Conservation (phyloP, 1,140 invertebrate species). For the Bombus picipes region DNA sequence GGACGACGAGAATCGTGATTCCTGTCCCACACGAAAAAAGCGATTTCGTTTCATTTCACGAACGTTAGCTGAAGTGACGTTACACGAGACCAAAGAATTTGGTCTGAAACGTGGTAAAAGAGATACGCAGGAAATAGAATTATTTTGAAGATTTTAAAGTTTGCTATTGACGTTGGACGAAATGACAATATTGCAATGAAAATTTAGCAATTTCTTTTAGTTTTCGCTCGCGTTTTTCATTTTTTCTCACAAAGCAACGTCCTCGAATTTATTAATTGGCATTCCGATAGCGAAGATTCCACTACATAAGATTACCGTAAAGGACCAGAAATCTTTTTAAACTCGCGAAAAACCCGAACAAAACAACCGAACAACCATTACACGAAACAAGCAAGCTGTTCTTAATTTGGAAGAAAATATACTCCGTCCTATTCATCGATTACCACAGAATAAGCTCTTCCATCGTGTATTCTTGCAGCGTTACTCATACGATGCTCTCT, state of each 20-base stretch:
- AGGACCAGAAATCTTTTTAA: background rate
- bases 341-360: background rate
- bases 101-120: no score
- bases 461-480: background rate
- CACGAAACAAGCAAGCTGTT: background rate
- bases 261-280: no score
- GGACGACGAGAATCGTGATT: background rate
- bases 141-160: no score
- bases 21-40: no score
- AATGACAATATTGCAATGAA: no score
- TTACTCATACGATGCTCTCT: background rate
- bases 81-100: no score
- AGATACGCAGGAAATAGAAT: no score
- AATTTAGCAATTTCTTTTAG: no score
- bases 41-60: background rate
- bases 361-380: background rate
- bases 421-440: background rate
- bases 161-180: background rate
- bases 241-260: no score
- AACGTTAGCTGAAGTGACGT: no score
- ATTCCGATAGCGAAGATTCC: background rate
- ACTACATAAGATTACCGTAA: background rate
- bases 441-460: background rate
- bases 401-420: background rate
- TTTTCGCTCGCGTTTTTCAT: no score